Conservation (phyloP, 2,113 vertebrate species). For the Percopsis transmontana region DNA sequence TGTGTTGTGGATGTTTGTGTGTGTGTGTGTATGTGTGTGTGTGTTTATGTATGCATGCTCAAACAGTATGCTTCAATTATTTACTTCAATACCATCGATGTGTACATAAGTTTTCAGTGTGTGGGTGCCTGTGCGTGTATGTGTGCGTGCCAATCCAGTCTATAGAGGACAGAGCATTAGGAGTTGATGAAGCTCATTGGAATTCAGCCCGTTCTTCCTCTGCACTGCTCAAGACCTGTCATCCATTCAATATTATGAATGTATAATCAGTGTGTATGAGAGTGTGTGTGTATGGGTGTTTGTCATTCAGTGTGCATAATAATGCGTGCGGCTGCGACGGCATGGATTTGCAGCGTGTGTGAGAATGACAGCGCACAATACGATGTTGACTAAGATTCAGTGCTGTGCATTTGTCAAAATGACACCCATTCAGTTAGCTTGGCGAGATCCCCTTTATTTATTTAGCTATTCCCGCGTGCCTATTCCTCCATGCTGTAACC, state of each 20-base stretch:
- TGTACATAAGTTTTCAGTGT: not conserved
- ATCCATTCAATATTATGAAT: constrained; percentile 75
- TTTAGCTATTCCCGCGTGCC: constrained; percentile 33
- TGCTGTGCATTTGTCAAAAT: constrained; percentile 65
- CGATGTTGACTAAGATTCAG: constrained; percentile 65
- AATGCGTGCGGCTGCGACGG: constrained; percentile 36
- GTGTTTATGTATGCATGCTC: not conserved
- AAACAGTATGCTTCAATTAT: not conserved
- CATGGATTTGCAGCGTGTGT: constrained; percentile 28
- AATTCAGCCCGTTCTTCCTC: constrained; percentile 64
- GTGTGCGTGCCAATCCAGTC: constrained; percentile 34
- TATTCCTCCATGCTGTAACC: constrained; percentile 20
- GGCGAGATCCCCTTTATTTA: constrained; percentile 49
- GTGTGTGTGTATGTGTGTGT: not conserved
- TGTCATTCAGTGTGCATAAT: constrained; percentile 54
- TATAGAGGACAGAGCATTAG: constrained; percentile 49
- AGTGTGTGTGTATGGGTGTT: constrained; percentile 38
- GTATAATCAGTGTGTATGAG: constrained; percentile 66
- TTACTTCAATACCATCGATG: not conserved
- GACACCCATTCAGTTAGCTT: constrained; percentile 65
- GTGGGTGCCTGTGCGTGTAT: constrained; percentile 1
- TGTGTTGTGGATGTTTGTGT: too few relatives aligned
- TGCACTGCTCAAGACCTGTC: constrained; percentile 64
- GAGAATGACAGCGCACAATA: constrained; percentile 56
- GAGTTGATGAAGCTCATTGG: constrained; percentile 65